Percentiles rank a stretch among this genome's conserved stretches.
These are phyloP conservation scores for Furcula furcula DNA, from an alignment of 2,888 invertebrate species.

Conservation along the genomic window DNA sequence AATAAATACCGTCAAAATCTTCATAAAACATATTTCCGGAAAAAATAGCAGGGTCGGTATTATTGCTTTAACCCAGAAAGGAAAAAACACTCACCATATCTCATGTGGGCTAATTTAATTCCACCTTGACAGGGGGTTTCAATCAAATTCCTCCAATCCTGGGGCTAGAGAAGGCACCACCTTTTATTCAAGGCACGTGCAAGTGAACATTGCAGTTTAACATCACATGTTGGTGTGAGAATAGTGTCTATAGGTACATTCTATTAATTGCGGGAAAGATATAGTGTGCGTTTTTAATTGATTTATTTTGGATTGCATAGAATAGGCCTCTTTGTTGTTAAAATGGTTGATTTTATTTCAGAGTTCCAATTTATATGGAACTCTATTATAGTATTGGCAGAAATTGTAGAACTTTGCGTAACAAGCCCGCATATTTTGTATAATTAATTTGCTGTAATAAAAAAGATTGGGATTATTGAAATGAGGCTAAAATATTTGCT, in stretches of 20 bases:
- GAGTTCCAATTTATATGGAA: too few species aligned
- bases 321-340: slow-evolving; percentile 6
- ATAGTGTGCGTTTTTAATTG: slow-evolving; percentile 14
- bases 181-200: slow-evolving; percentile 43
- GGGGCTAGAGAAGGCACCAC: too few species aligned
- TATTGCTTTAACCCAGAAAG: neutral
- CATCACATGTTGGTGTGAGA: slow-evolving; percentile 21
- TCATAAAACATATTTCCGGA: too few species aligned
- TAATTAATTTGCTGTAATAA: too few species aligned
- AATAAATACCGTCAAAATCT: too few species aligned
- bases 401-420: too few species aligned
- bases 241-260: slow-evolving; percentile 17
- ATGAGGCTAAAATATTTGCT: too few species aligned
- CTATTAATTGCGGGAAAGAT: slow-evolving; percentile 7
- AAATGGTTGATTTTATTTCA: slow-evolving; percentile 2
- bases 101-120: neutral
- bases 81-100: neutral
- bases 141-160: neutral
- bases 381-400: too few species aligned
- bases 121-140: neutral
- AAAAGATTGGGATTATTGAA: too few species aligned
- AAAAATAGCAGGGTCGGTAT: too few species aligned
- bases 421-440: too few species aligned
- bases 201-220: slow-evolving; percentile 52
- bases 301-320: slow-evolving; percentile 11